Evolutionary conservation across 2,113 vertebrate species (phyloP).

Genomic region (Cercocebus atys): DNA sequence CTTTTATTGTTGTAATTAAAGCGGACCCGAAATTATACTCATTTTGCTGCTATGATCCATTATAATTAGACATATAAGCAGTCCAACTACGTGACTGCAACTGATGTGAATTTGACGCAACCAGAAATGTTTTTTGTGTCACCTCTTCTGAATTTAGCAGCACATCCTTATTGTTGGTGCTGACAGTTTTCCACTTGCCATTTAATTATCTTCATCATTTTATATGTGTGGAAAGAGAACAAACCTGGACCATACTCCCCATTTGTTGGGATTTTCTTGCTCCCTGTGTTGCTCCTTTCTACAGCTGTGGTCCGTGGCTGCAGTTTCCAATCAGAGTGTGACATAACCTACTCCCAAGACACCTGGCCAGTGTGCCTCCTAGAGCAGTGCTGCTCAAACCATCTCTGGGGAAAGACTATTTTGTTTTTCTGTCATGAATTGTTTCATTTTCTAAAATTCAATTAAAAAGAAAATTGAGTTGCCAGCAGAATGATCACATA

Average conservation of each 20-base stretch:
- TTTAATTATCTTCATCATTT: not conserved
- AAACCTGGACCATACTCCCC: not conserved
- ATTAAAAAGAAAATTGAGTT: not conserved
- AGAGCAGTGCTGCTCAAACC: not conserved
- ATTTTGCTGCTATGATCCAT: not conserved
- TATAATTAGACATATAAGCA: not conserved
- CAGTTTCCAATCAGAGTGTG: not conserved
- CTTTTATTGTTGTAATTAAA: not conserved
- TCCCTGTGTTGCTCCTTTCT: not conserved
- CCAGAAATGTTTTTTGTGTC: not conserved
- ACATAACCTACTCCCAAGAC: not conserved
- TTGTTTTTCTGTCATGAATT: not conserved
- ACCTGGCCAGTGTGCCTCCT: not conserved
- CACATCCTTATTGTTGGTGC: not conserved
- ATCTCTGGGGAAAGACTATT: not conserved
- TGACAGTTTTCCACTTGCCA: not conserved
- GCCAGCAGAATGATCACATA: not conserved
- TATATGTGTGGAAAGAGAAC: not conserved
- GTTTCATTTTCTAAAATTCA: not conserved
- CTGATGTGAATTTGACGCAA: not conserved
- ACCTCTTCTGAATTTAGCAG: not conserved
- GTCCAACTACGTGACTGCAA: not conserved
- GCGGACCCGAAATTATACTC: not conserved
- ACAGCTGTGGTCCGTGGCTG: rapidly evolving
- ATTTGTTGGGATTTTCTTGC: not conserved